Evolutionary conservation across 2,113 vertebrate genomes (phyloP), one percentile per base, ranked within the genome.

Genomic region (Tupaia tana): DNA sequence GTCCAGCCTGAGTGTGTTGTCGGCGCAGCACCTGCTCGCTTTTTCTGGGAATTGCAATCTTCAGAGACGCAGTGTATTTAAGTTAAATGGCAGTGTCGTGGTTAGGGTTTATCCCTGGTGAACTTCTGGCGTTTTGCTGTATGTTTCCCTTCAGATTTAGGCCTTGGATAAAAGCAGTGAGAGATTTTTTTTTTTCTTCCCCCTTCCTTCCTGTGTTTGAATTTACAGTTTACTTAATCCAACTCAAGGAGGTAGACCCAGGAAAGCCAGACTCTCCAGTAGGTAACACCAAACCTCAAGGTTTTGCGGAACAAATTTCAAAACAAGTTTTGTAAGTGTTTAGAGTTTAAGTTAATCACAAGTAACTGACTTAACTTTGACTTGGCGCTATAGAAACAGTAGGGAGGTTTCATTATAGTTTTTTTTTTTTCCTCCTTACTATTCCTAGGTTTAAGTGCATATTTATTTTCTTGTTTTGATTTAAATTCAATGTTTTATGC

Each of bases 21-120:
- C 87, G 22, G 22, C 86, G 89, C 92, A 75, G 96, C 97, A 97
- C 97, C 97, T 98, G 97, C 89, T 94, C 92, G 56, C 31, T 64
- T 3, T 31, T 20, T 4, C 71, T 43, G 92, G 78, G 90, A 58
- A 79, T 64, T 86, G 92, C 90, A 56, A 20, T 78, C 83, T 70
- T 91, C 19, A 16, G 88, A 93, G 95, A 71, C 29, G 66, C 66
- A 63, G 54, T 59, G 96, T 70, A 16, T 89, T 80, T 31, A 93
- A 96, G 97, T 96, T 95, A 87, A 92, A 56, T 52, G 96, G 71
- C 96, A 75, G 3, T 89, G 86, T 77, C 92, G 77, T 22, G n/a
- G 70, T 84, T 92, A 78, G 78, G 85, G 29, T 74, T 97, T 78
- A 73, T 61, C 75, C 56, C 31, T 61, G 85, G 22, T 31, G 85